phyloP scores from a whole-genome alignment of 2,797 vertebrate species.

The Aselliscus stoliczkanus region DNA sequence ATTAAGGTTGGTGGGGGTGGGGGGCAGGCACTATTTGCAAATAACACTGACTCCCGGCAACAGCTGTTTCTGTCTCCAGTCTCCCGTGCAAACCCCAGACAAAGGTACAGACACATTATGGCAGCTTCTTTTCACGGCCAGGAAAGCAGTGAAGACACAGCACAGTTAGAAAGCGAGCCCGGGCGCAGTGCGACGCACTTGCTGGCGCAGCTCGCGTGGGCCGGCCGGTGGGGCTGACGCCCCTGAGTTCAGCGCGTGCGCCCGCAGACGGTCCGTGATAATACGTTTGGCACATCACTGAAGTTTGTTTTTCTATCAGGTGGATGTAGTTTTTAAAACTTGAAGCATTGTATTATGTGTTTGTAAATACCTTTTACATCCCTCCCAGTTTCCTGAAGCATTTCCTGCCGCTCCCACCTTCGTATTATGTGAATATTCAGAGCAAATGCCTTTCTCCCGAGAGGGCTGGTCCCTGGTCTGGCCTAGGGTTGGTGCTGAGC shows the following conservation, averaged over 20 bases:
- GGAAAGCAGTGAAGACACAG: too few relatives aligned
- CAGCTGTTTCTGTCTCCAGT: too few relatives aligned
- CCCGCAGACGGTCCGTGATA: fast-evolving
- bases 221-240: fast-evolving
- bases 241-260: fast-evolving
- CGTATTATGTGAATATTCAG: fast-evolving
- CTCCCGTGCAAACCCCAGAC: too few relatives aligned
- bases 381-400: neutral
- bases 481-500: fast-evolving
- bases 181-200: fast-evolving
- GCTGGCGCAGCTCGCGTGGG: fast-evolving
- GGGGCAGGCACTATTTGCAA: neutral
- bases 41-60: fast-evolving
- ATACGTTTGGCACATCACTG: fast-evolving
- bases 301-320: neutral
- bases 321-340: neutral
- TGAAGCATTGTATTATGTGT: neutral
- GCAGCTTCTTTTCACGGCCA: neutral
- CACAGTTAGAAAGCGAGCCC: fast-evolving
- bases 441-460: too few relatives aligned
- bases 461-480: fast-evolving
- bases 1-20: fast-evolving
- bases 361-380: neutral
- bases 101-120: neutral
- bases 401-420: fast-evolving